Evolutionary conservation across 1,140 invertebrate genomes (phyloP), one percentile per base, ranked within the genome.

Genomic region (Pollicipes pollicipes): DNA sequence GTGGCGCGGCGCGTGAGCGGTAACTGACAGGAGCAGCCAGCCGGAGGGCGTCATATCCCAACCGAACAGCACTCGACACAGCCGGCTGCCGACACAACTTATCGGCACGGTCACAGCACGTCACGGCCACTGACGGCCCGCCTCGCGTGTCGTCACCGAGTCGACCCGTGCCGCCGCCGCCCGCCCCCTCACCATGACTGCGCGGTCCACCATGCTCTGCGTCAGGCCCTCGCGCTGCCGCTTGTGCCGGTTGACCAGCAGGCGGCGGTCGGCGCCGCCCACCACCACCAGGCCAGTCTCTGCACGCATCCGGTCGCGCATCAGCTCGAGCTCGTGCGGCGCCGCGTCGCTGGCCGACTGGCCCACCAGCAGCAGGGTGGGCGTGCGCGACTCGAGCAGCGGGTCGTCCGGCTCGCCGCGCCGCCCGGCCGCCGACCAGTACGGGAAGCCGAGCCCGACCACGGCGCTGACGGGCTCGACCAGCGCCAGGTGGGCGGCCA

Each of bases 291-390:
- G 78, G 70, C 87, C 86, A 0, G 88, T 88, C 76, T 91, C 87
- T 0, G 88, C 86, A 72, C 85, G 80, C 85, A 93, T 88, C 69
- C 84, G 83, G 76, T 88, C 82, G 68, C 63, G 70, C 32, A 29
- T 68, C 64, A 69, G 29, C 32, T 74, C 69, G 69, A 70, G 45
- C 70, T 71, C 67, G 73, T 73, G 66, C 29, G 37, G 31, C 71
- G 64, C 69, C 37, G 82, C 70, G 77, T 77, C 79, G 69, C 81
- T 83, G 0, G 90, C 84, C 78, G 88, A 85, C 76, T 93, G 88
- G 3, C 91, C 91, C 73, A 91, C 85, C 0, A 92, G 83, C 81
- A 93, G 93, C 73, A 92, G 80, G 16, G 88, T 87, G 0, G 90
- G 90, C 67, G 85, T 86, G 74, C 84, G 84, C 63, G 88, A 82